Percentiles rank a stretch among this genome's conserved stretches.
Evolutionary conservation across 2,888 invertebrate genomes (phyloP).

Genomic region (Helleia helle): DNA sequence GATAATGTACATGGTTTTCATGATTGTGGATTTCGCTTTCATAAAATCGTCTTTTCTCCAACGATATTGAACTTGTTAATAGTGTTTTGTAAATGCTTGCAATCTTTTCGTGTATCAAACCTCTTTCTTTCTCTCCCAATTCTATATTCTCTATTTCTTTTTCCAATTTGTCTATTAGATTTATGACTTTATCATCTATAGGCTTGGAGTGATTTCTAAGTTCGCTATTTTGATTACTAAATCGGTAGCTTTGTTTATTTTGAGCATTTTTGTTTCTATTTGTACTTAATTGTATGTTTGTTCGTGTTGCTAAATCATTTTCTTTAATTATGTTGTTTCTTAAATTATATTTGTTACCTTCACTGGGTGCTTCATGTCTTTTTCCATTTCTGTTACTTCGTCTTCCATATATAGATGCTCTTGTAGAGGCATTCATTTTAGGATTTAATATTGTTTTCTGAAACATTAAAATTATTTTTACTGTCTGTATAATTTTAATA

Average conservation of each 20-base stretch:
- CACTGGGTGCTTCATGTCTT: too few species aligned
- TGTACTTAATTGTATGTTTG: background rate
- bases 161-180: background rate
- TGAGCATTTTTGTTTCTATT: background rate
- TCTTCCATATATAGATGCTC: background rate
- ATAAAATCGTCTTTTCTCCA: background rate
- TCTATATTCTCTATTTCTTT: constrained; percentile 3
- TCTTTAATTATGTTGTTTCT: background rate
- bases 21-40: background rate
- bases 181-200: background rate
- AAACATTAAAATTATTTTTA: background rate
- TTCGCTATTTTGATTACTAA: too few species aligned
- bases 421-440: background rate
- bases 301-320: background rate
- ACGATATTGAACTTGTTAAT: background rate
- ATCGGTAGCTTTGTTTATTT: too few species aligned
- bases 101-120: background rate
- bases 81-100: constrained; percentile 2
- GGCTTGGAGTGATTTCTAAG: background rate
- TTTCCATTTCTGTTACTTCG: too few species aligned
- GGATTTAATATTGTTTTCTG: background rate
- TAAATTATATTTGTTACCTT: too few species aligned
- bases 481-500: background rate
- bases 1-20: background rate
- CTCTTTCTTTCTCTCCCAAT: constrained; percentile 5